A percentile compares a stretch with the other conserved stretches of the same genome.
These are phyloP conservation scores for Cydia pomonella DNA, from an alignment of 1,140 invertebrate genomes.

Conservation along the genomic window DNA sequence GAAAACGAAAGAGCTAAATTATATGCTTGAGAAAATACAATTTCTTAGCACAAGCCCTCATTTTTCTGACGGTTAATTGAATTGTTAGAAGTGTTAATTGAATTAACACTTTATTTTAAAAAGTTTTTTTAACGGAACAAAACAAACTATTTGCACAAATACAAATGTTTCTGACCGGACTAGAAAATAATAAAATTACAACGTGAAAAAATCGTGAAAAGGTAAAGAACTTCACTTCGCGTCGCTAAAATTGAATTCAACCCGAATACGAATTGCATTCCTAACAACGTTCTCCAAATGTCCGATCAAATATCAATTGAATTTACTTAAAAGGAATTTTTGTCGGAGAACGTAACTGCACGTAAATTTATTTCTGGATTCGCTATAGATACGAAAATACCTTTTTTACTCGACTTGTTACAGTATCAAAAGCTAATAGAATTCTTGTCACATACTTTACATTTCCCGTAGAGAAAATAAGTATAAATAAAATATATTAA, in stretches of 20 bases:
- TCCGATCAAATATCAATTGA: constrained; percentile 12
- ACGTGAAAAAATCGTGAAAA: not conserved
- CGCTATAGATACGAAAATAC: not conserved
- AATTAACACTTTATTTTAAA: too few species aligned
- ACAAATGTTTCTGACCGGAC: too few species aligned
- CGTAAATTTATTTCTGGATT: not conserved
- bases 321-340: not conserved
- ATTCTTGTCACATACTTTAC: too few species aligned
- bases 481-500: too few species aligned
- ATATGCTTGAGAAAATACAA: not conserved
- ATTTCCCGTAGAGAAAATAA: too few species aligned
- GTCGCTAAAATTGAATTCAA: constrained; percentile 14
- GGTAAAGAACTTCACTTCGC: not conserved
- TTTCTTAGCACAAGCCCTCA: not conserved
- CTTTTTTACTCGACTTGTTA: too few species aligned
- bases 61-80: not conserved
- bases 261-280: constrained; percentile 19
- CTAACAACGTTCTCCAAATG: constrained; percentile 8
- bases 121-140: too few species aligned
- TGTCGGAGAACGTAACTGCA: not conserved
- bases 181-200: not conserved
- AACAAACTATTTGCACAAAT: too few species aligned
- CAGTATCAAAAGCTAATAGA: too few species aligned
- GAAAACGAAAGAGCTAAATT: not conserved
- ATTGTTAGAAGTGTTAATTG: too few species aligned